Base-by-base conservation (phyloP, 1,140 invertebrate species). In the Papilio polytes region DNA sequence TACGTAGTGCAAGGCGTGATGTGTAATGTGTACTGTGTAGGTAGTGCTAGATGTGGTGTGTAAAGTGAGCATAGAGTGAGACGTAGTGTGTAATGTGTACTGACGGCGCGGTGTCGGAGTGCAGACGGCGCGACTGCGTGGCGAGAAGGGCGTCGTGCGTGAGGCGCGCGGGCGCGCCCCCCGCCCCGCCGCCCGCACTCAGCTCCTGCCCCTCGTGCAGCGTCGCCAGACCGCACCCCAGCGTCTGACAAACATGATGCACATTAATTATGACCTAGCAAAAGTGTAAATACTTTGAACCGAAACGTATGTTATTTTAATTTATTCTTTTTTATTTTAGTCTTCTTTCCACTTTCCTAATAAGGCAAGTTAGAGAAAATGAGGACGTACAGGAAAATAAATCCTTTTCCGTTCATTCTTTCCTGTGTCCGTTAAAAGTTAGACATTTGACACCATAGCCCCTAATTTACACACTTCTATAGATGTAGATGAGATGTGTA, bases 131-230 rank as follows among this genome's bases (percentile, higher is more conserved):
- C 89, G 96, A 96, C 93, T 98, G 97, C 74, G 97, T 98, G 88
- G 96, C 96, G 88, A 98, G 96, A 79, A 98, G 95, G 85, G 97
- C 95, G 95, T 98, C 97, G 95, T 96, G 97, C 86, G 97, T 98
- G 87, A 98, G 96, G 84, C 97, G 96, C 81, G 97, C 95, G 20
- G 96, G 95, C 83, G 90, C 94, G 76, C 82, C 81, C 84, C 76
- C 81, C 84, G 72, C 88, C 26, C 26, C 26, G 26, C 22, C 82
- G 73, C 81, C 86, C 81, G 85, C 87, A 80, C 82, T 78, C 83
- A 96, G 90, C 89, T 96, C 96, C 85, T 96, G 95, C 46, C 95
- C 98, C 95, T 99, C 98, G 90, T 98, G 97, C 36, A 99, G 86
- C n/a, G 93, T 93, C 9, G 93, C 92, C 83, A 94, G 95, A 85